Conservation (phyloP, 23 tunicate species). For the Diplosoma virens region DNA sequence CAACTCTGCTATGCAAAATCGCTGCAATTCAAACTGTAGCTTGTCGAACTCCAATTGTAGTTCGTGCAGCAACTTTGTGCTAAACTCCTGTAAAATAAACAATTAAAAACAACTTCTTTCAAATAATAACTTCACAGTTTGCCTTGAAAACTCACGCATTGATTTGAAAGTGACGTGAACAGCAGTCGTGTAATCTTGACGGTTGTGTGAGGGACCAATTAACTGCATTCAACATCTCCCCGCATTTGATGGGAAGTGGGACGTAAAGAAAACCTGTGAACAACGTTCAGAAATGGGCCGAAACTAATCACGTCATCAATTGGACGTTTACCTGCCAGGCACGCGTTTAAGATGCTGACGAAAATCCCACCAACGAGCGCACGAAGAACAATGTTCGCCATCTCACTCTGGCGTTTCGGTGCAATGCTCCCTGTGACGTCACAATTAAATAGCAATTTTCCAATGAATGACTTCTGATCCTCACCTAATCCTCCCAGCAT, state of each 20-base stretch:
- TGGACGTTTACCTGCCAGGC: conserved; percentile 62
- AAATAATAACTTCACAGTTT: too few relatives aligned
- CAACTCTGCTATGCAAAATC: too few relatives aligned
- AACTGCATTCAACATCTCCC: conserved; percentile 18
- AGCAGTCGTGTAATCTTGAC: conserved; percentile 39
- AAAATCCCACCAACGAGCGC: conserved; percentile 63
- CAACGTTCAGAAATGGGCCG: background rate
- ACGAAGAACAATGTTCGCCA: conserved; percentile 55
- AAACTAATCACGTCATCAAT: background rate
- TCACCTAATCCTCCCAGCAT: conserved; percentile 78
- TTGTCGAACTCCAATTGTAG: conserved; percentile 9
- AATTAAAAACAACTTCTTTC: too few relatives aligned
- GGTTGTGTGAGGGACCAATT: conserved; percentile 33
- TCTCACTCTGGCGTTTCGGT: conserved; percentile 56
- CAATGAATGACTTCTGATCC: background rate
- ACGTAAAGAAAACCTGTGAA: conserved; percentile 53
- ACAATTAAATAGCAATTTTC: background rate
- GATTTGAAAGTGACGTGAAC: too few relatives aligned
- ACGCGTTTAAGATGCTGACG: conserved; percentile 63
- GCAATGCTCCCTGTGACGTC: conserved; percentile 51
- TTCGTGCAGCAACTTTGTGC: conserved; percentile 1
- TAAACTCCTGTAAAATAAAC: background rate
- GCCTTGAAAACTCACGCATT: too few relatives aligned
- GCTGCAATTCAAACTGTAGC: background rate
- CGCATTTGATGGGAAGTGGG: conserved; percentile 51